These are phyloP conservation scores for Malurus alboscapulatus DNA, from an alignment of 2,113 vertebrate species.

Conservation along the genomic window DNA sequence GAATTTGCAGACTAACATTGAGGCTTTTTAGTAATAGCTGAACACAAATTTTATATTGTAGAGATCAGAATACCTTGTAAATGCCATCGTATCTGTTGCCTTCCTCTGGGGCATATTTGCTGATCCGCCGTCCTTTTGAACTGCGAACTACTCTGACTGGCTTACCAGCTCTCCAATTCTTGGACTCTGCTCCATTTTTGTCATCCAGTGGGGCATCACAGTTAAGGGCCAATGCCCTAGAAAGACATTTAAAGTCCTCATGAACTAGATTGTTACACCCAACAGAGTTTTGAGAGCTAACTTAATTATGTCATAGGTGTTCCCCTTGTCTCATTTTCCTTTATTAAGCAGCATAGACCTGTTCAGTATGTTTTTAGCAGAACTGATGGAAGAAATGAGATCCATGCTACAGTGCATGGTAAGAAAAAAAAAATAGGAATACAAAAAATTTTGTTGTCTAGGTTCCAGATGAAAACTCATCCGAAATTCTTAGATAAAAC, in stretches of 20 bases:
- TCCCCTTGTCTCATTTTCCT: conserved; percentile 53
- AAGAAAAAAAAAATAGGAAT: conserved; percentile 46
- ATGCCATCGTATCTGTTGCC: conserved; percentile 99
- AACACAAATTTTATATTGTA: not conserved
- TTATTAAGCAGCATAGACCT: conserved; percentile 52
- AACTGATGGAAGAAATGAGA: not conserved
- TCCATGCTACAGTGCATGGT: not conserved
- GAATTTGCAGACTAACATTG: not conserved
- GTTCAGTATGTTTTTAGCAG: not conserved
- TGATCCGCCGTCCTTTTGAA: conserved; percentile 96
- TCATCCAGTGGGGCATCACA: conserved; percentile 96
- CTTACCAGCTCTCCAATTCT: conserved; percentile 97
- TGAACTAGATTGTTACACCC: conserved; percentile 17
- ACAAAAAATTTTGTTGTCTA: conserved; percentile 29
- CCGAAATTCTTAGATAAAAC: not conserved
- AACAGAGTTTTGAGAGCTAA: not conserved
- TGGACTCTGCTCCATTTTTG: conserved; percentile 96
- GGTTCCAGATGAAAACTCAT: not conserved
- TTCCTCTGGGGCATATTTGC: conserved; percentile 98
- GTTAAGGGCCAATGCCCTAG: conserved; percentile 96
- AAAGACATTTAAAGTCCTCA: conserved; percentile 63
- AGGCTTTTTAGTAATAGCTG: not conserved
- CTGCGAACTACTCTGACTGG: conserved; percentile 96
- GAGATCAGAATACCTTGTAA: conserved; percentile 87
- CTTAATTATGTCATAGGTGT: not conserved